Evolutionary conservation across 2,113 vertebrate genomes (phyloP).

Genomic region (Dromiciops gliroides): DNA sequence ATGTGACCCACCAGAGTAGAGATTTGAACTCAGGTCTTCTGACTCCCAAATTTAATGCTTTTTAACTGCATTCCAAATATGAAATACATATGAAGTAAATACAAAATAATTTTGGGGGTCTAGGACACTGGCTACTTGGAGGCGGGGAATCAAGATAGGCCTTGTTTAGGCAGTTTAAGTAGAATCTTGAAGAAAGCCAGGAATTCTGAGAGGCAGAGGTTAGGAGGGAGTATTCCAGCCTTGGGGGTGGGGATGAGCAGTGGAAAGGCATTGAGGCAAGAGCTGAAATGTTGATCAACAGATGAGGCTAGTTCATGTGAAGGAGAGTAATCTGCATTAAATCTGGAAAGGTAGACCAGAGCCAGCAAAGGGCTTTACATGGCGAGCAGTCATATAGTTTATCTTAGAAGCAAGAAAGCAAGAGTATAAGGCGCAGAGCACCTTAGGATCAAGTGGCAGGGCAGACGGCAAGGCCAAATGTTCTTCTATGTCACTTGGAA

Average conservation of each 20-base stretch:
- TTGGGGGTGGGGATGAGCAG: neutral
- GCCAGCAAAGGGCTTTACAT: neutral
- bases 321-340: too few relatives aligned
- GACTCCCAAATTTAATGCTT: neutral
- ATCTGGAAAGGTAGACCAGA: neutral
- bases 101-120: neutral
- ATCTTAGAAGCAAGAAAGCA: neutral
- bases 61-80: neutral
- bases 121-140: neutral
- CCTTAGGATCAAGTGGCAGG: neutral
- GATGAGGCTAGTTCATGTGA: neutral
- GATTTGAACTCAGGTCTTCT: neutral
- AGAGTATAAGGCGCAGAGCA: neutral
- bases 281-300: neutral
- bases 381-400: neutral
- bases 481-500: neutral
- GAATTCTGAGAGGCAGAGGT: neutral
- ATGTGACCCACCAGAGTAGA: neutral
- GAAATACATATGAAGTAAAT: neutral
- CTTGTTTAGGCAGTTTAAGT: neutral
- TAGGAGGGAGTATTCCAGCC: neutral
- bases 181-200: neutral
- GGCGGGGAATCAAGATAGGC: neutral
- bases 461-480: neutral
- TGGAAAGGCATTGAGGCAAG: neutral